Evolutionary conservation across 92 coral and sea anemone genomes (phyloP).

Genomic region (Metridium senile): DNA sequence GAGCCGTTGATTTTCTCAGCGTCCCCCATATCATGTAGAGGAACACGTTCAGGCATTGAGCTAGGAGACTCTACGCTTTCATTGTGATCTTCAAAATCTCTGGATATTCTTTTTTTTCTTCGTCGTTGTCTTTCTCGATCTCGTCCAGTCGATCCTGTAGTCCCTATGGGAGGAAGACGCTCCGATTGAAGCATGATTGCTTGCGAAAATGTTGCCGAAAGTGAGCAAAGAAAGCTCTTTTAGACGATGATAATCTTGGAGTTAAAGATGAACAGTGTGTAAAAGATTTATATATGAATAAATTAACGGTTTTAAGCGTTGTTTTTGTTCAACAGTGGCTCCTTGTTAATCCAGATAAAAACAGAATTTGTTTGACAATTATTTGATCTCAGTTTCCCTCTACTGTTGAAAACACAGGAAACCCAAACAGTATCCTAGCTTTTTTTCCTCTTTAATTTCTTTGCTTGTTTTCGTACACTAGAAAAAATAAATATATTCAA

Average conservation of each 20-base stretch:
- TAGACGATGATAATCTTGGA: background rate
- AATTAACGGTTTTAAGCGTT: background rate
- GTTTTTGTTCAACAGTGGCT: background rate
- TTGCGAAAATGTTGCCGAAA: conserved; percentile 10
- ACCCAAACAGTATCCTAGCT: no score
- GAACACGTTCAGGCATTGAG: conserved; percentile 68
- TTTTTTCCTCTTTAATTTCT: no score
- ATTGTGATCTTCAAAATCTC: conserved; percentile 86
- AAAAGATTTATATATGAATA: background rate
- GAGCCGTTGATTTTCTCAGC: conserved; percentile 79
- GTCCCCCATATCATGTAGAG: conserved; percentile 79
- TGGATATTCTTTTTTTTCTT: conserved; percentile 80
- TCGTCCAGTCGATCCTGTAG: conserved; percentile 21
- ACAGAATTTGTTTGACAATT: conserved; percentile 17
- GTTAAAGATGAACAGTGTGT: background rate
- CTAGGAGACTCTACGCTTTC: conserved; percentile 75
- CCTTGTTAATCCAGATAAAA: background rate
- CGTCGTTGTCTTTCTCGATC: conserved; percentile 64
- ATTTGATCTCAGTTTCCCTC: background rate
- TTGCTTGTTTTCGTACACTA: no score
- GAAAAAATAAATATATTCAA: no score
- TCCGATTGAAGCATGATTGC: conserved; percentile 25
- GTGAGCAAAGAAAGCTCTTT: background rate
- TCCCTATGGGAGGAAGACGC: conserved; percentile 31
- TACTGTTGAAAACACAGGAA: background rate